Base-by-base conservation (phyloP, 1,140 invertebrate species). In the Bactericera cockerelli region DNA sequence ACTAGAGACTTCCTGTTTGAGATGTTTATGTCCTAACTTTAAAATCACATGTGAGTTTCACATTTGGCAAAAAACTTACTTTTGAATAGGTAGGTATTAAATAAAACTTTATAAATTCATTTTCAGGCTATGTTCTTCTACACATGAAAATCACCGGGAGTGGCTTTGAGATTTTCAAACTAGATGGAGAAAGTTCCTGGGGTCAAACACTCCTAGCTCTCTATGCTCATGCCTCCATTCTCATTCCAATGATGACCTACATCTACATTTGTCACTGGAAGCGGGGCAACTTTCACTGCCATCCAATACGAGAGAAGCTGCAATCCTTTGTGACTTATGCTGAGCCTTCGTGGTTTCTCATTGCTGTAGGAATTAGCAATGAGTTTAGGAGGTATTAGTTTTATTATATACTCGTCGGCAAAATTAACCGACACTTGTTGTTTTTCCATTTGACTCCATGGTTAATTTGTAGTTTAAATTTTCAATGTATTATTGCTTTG, bases 351-450 rank as follows among this genome's bases (percentile, higher is more conserved):
- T 49, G 42, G 42, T 16, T 10, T n/a, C 19, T 49, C 8, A 49
- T 49, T 19, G 42, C 42, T 6, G 42, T 49, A 6, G 19, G n/a
- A 10, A 49, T 49, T 8, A 49, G 42, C 22, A 49, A 49, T 22
- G 42, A 49, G 42, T 49, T 49, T 49, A 4, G 42, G 22, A 49
- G 42, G 42, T 49, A 31, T n/a, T n/a, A n/a, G n/a, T n/a, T n/a
- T n/a, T n/a, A n/a, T n/a, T n/a, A n/a, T n/a, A n/a, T n/a, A n/a
- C n/a, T n/a, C n/a, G n/a, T n/a, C n/a, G n/a, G n/a, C n/a, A n/a
- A n/a, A n/a, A n/a, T n/a, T n/a, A n/a, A n/a, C n/a, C n/a, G n/a
- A n/a, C n/a, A n/a, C n/a, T n/a, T n/a, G n/a, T n/a, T n/a, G n/a
- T n/a, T n/a, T n/a, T n/a, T n/a, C n/a, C n/a, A n/a, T n/a, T n/a